Base-by-base conservation (phyloP, 2,888 invertebrate species). In the Thymelicus lineola region DNA sequence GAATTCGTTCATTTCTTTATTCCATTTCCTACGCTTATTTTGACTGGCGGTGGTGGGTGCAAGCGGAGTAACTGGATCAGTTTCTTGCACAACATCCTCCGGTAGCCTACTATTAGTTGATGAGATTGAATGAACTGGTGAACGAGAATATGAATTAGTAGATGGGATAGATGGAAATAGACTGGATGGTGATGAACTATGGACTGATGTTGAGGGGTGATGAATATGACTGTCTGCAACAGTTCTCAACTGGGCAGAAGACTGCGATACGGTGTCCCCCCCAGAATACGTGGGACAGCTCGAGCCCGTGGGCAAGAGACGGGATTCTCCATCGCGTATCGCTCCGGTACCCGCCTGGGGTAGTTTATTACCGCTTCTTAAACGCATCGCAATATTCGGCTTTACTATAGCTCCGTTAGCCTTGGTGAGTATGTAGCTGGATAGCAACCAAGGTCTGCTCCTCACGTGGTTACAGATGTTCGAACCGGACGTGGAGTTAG, bases 1-100 rank as follows among this genome's bases (percentile, higher is more conserved):
- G 48, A 72, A 74, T 17, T 50, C 67, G 42, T 73, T 74, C 73
- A 72, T 72, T 48, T 66, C 63, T 35, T 9, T 58, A 50, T 36
- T 69, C 72, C 70, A 74, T 53, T 59, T 74, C 35, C 62, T 72
- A 15, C 72, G 71, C 42, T 28, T 38, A 7, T 17, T 42, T 15
- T 10, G 12, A 10, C 9, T 50, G 3, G 35, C 14, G 9, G 38
- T 28, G 55, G 63, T 60, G 71, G 71, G 63, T 9, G 36, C 17
- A 58, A 55, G 58, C 15, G 28, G 10, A 46, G 28, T 15, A 28
- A 45, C 57, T 9, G 14, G 6, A 9, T 35, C 14, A 15, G 65
- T 58, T 60, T 58, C 61, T 61, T 65, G 70, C 38, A 63, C 73
- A 73, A 71, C 73, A 64, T 71, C 71, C 48, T 62, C 62, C 9